Evolutionary conservation across 2,797 vertebrate genomes (phyloP), one percentile per base, ranked within the genome.

Genomic region (Cynopterus sphinx): DNA sequence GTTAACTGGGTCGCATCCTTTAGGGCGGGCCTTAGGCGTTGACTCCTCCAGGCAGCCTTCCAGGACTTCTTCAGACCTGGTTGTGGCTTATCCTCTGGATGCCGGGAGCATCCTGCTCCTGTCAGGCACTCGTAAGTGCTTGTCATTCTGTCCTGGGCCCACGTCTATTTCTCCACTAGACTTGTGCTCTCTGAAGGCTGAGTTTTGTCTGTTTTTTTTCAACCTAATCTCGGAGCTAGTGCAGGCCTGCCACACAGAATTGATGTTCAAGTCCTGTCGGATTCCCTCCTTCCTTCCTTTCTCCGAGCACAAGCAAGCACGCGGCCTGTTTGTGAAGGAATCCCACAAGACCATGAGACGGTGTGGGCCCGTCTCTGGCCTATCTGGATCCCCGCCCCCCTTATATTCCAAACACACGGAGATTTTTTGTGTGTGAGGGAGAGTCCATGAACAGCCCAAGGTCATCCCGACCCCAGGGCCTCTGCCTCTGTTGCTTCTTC

Each of bases 41-140:
- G 26, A 65, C 61, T 90, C 73, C 51, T 95, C 87, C 70, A 68
- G 84, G 57, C n/a, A 93, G 87, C 73, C 75, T 61, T 84, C 94
- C 33, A 2, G 11, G 4, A 68, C 6, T n/a, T 55, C 3, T 1
- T 33, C 74, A 67, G 59, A 6, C 36, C 10, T 16, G 2, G 5
- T 73, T 9, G 12, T 39, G 43, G 31, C 9, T 67, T 65, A 28
- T 57, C 7, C 6, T 49, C 53, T 61, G 73, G 31, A 88, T 55
- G 36, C 39, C 46, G 0, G 49, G 61, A 75, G 36, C 22, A 41
- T 2, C 33, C 65, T 21, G 9, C 22, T 41, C n/a, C 46, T 41
- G 61, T 68, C 39, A 3, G 1, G 7, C 19, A 9, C 19, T 49
- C 51, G 1, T 8, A 1, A 10, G 63, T 31, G 53, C 28, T n/a